Conservation (phyloP, 2,797 vertebrate species). For the Phrynocephalus vlangalii region DNA sequence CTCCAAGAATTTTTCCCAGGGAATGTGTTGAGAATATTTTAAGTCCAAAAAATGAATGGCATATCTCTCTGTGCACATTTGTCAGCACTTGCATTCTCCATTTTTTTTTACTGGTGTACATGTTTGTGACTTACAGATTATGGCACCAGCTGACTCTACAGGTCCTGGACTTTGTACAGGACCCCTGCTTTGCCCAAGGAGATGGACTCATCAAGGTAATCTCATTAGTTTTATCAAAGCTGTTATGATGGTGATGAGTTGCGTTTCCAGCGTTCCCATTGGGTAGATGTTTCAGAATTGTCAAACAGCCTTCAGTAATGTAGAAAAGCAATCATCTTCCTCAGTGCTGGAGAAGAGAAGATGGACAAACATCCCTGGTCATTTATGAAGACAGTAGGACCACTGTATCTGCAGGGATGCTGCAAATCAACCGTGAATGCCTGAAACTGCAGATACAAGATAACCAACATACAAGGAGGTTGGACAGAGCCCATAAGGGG, state of each 20-base stretch:
- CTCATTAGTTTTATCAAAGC: rapidly evolving
- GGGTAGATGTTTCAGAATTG: background rate
- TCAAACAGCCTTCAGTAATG: background rate
- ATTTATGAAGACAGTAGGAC: background rate
- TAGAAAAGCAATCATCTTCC: background rate
- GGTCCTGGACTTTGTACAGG: slow-evolving; percentile 91
- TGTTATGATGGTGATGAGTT: rapidly evolving
- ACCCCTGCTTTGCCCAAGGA: slow-evolving; percentile 91
- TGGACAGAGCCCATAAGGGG: too few species aligned
- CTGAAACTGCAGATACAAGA: too few species aligned
- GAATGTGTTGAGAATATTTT: background rate
- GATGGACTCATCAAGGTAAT: slow-evolving; percentile 89
- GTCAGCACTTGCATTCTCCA: background rate
- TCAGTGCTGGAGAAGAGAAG: background rate
- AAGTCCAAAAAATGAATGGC: too few species aligned
- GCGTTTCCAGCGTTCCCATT: background rate
- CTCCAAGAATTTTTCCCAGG: too few species aligned
- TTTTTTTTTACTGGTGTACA: background rate
- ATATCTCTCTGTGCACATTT: background rate
- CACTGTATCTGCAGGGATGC: too few species aligned
- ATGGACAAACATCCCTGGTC: background rate
- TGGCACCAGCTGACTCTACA: slow-evolving; percentile 98
- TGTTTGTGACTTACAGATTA: slow-evolving; percentile 78
- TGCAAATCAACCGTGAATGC: too few species aligned
- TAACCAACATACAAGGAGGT: too few species aligned